phyloP scores from a whole-genome alignment of 1,140 invertebrate genomes.

The Himalopsyche phryganea region DNA sequence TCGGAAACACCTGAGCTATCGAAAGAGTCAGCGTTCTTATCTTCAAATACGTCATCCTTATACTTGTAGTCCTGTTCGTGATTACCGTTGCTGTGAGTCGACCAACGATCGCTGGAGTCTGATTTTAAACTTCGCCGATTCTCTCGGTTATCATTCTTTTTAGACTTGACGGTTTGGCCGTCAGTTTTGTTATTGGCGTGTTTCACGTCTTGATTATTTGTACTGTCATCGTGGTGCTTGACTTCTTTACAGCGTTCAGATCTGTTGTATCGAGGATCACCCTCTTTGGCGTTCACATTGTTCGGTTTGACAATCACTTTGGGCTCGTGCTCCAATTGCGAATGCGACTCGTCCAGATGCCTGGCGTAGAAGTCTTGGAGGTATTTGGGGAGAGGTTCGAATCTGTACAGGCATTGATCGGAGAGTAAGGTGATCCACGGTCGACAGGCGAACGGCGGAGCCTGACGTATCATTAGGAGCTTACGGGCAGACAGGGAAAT shows the following conservation, averaged over 20 bases:
- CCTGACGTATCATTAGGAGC: slow-evolving; percentile 19
- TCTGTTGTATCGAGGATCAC: background rate
- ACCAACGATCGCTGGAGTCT: slow-evolving; percentile 30
- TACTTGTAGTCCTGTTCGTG: slow-evolving; percentile 8
- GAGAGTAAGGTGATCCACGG: slow-evolving; percentile 26
- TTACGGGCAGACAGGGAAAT: slow-evolving; percentile 25
- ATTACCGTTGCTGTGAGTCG: slow-evolving; percentile 25
- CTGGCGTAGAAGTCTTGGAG: slow-evolving; percentile 29
- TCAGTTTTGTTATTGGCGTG: background rate
- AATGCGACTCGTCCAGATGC: slow-evolving; percentile 23
- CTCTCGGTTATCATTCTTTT: slow-evolving; percentile 2
- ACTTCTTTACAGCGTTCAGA: background rate
- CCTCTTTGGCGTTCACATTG: background rate
- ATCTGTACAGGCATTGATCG: slow-evolving; percentile 27
- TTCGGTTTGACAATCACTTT: no score
- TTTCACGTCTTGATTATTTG: no score
- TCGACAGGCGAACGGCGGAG: slow-evolving; percentile 16
- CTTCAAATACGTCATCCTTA: slow-evolving; percentile 28
- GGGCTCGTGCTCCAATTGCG: background rate
- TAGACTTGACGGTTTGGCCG: background rate
- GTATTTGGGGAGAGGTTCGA: slow-evolving; percentile 28
- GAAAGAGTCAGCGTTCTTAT: slow-evolving; percentile 7
- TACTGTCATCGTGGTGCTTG: no score
- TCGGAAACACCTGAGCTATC: slow-evolving; percentile 14
- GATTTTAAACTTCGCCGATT: slow-evolving; percentile 11